A percentile compares a stretch with the other conserved stretches of the same genome.
Conservation (phyloP, 2,888 invertebrate species). For the Biston betularia region DNA sequence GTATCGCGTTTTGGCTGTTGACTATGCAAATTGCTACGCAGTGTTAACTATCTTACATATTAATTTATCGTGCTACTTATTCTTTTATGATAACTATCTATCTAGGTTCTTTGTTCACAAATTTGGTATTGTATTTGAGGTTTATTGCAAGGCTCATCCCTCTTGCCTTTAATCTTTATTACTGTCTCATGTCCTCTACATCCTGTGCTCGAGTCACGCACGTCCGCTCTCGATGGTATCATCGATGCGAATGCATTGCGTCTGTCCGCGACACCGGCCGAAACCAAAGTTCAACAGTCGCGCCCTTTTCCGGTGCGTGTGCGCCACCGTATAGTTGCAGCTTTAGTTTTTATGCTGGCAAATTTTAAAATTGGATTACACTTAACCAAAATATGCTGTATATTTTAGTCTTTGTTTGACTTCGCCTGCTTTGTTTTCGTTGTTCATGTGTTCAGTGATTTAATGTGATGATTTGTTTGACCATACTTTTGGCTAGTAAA, state of each 20-base stretch:
- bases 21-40: conserved; percentile 31
- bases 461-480: not conserved
- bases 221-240: conserved; percentile 61
- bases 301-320: conserved; percentile 76
- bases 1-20: conserved; percentile 37
- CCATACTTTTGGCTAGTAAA: not conserved
- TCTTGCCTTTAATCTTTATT: conserved; percentile 23
- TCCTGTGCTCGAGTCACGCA: conserved; percentile 60
- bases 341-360: conserved; percentile 36
- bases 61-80: conserved; percentile 26
- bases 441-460: conserved; percentile 13
- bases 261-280: conserved; percentile 48
- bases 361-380: conserved; percentile 27
- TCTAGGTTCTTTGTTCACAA: conserved; percentile 22
- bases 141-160: conserved; percentile 11
- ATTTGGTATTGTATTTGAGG: conserved; percentile 19
- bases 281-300: conserved; percentile 69
- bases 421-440: conserved; percentile 11
- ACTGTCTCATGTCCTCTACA: conserved; percentile 23
- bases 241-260: conserved; percentile 56
- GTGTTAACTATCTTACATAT: conserved; percentile 14
- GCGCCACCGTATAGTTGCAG: conserved; percentile 44
- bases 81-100: conserved; percentile 4
- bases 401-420: conserved; percentile 17
- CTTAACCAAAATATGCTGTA: not conserved